These are phyloP conservation scores for Laticauda laticaudata DNA, from an alignment of 2,113 vertebrate species.

Conservation along the genomic window DNA sequence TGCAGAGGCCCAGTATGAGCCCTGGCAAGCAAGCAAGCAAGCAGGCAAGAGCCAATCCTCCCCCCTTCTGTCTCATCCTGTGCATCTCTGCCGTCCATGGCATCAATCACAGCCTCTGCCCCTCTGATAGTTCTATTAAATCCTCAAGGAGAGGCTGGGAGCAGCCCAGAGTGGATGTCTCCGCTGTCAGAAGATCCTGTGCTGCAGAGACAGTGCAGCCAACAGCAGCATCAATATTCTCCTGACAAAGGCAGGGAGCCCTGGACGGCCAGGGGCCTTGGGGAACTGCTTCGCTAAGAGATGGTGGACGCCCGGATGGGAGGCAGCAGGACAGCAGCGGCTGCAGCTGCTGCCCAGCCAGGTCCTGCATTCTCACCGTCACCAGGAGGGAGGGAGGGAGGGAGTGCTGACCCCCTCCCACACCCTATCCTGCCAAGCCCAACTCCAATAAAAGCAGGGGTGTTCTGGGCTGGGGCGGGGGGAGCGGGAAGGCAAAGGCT, in stretches of 20 bases:
- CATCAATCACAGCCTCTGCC: slow-evolving; percentile 63
- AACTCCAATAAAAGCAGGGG: background rate
- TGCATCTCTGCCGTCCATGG: slow-evolving; percentile 40
- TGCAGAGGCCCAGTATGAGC: background rate
- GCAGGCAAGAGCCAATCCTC: background rate
- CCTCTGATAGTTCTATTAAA: slow-evolving; percentile 60
- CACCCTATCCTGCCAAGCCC: background rate
- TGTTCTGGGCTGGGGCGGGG: background rate
- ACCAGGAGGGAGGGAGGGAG: too few species aligned
- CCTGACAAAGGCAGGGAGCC: slow-evolving; percentile 66
- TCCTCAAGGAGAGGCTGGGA: slow-evolving; percentile 63
- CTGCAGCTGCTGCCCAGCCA: background rate
- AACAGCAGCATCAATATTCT: slow-evolving; percentile 66
- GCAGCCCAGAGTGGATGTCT: slow-evolving; percentile 40
- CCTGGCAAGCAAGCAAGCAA: background rate
- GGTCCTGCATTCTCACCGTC: too few species aligned
- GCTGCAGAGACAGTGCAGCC: slow-evolving; percentile 67
- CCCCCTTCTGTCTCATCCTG: slow-evolving; percentile 15
- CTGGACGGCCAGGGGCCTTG: slow-evolving; percentile 61
- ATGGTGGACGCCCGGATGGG: background rate
- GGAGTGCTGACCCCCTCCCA: too few species aligned
- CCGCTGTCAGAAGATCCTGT: slow-evolving; percentile 36
- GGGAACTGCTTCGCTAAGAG: slow-evolving; percentile 63
- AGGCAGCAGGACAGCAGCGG: background rate
- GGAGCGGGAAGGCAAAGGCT: background rate